These are phyloP conservation scores for Montipora foliosa DNA, from an alignment of 64 coral and sea anemone species.

Conservation along the genomic window DNA sequence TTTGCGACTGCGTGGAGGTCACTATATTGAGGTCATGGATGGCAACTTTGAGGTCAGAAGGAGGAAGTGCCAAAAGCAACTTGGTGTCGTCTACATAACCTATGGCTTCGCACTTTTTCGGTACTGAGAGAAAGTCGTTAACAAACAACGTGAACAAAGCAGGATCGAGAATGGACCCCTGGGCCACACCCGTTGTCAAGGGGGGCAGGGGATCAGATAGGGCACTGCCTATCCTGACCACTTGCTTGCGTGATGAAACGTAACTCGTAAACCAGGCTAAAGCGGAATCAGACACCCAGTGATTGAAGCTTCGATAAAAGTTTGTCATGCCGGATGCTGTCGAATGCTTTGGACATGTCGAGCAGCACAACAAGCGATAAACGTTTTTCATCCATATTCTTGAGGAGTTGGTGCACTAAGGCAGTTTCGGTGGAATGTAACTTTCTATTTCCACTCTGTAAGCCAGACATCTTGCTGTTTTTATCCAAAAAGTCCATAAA, in stretches of 20 bases:
- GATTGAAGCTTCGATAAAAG: background rate
- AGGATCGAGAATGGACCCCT: constrained; percentile 19
- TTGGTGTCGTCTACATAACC: constrained; percentile 69
- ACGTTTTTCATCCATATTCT: no score
- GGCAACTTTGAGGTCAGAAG: background rate
- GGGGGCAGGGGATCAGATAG: background rate
- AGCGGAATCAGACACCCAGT: constrained; percentile 6
- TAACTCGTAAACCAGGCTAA: constrained; percentile 31
- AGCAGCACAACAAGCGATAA: no score
- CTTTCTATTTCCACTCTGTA: background rate
- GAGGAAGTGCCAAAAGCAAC: constrained; percentile 22
- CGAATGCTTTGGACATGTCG: constrained; percentile 50
- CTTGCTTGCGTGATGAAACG: constrained; percentile 6
- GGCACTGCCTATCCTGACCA: constrained; percentile 22
- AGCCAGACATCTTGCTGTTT: background rate
- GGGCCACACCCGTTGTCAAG: constrained; percentile 23
- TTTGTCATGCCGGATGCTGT: constrained; percentile 48
- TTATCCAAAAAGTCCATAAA: background rate
- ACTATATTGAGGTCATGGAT: constrained; percentile 25
- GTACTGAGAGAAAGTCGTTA: constrained; percentile 21
- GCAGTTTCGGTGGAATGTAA: background rate
- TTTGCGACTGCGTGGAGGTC: constrained; percentile 13
- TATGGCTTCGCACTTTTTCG: constrained; percentile 44
- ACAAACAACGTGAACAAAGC: background rate
- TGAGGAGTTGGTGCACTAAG: background rate